These are phyloP conservation scores for Proctacanthus coquilletti DNA, from an alignment of 1,140 invertebrate genomes.

Conservation along the genomic window DNA sequence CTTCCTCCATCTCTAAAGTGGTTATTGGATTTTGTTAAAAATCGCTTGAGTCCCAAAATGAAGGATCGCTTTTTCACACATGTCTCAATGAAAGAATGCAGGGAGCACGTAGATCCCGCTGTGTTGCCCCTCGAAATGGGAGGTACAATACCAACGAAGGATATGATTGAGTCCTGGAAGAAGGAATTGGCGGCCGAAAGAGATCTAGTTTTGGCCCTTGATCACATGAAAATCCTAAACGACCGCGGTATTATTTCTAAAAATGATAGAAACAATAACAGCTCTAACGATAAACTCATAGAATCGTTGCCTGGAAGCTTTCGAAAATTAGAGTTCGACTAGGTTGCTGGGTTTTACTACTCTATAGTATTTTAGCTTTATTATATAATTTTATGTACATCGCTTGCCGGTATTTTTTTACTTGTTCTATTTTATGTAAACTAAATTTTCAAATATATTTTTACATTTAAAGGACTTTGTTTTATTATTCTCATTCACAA, in stretches of 20 bases:
- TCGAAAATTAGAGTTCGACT: slow-evolving; percentile 55
- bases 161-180: slow-evolving; percentile 62
- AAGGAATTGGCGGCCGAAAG: slow-evolving; percentile 41
- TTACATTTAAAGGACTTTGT: too few species aligned
- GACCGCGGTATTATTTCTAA: slow-evolving; percentile 37
- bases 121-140: slow-evolving; percentile 65
- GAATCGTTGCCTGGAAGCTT: slow-evolving; percentile 46
- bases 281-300: slow-evolving; percentile 17
- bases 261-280: slow-evolving; percentile 29
- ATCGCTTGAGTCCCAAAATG: slow-evolving; percentile 52
- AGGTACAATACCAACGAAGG: slow-evolving; percentile 49
- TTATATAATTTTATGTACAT: not conserved
- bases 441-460: too few species aligned
- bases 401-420: not conserved
- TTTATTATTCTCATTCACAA: too few species aligned
- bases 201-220: slow-evolving; percentile 44
- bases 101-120: slow-evolving; percentile 41
- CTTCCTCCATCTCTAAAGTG: slow-evolving; percentile 48
- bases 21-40: slow-evolving; percentile 52
- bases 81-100: slow-evolving; percentile 42
- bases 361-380: too few species aligned
- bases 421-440: too few species aligned
- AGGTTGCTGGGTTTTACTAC: slow-evolving; percentile 10
- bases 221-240: slow-evolving; percentile 48
- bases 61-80: slow-evolving; percentile 47